Percentiles rank a stretch among this genome's conserved stretches.
phyloP scores from a whole-genome alignment of 2,113 vertebrate species.

The Cyprinodon variegatus region DNA sequence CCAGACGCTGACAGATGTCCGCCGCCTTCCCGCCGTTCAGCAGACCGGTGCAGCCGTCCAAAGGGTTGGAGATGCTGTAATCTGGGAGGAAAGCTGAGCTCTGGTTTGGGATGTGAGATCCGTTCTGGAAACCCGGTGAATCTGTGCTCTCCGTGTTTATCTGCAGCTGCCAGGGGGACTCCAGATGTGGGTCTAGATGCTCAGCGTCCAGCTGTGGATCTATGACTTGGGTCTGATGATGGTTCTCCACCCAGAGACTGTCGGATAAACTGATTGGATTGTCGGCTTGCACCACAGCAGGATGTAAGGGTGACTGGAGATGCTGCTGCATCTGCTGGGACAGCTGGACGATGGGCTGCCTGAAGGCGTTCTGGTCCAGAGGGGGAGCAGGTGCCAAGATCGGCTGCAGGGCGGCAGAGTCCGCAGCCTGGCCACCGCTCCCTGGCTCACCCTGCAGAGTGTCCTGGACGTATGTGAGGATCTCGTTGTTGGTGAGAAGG shows the following conservation, averaged over 20 bases:
- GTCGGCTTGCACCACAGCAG: neutral
- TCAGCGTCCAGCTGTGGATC: slow-evolving; percentile 5
- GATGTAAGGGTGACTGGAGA: neutral
- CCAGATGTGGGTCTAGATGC: slow-evolving; percentile 9
- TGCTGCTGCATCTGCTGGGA: slow-evolving; percentile 71
- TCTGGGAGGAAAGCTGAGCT: slow-evolving; percentile 19
- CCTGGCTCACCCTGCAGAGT: slow-evolving; percentile 23
- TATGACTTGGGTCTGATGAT: slow-evolving; percentile 18
- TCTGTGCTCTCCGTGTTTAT: rapidly evolving
- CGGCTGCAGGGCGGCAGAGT: neutral
- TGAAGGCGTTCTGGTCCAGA: slow-evolving; percentile 23
- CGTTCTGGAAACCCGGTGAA: slow-evolving; percentile 30
- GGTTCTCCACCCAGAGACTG: slow-evolving; percentile 39
- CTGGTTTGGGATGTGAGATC: slow-evolving; percentile 34
- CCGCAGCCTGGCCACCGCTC: neutral
- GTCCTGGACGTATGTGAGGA: slow-evolving; percentile 75
- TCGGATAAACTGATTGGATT: neutral
- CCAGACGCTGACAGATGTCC: slow-evolving; percentile 40
- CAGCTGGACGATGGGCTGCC: slow-evolving; percentile 43
- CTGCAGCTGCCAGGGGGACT: slow-evolving; percentile 13
- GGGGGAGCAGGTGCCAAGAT: slow-evolving; percentile 2
- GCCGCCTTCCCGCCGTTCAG: slow-evolving; percentile 9
- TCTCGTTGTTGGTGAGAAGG: slow-evolving; percentile 73
- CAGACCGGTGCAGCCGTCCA: neutral
- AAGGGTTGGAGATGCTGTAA: slow-evolving; percentile 22